phyloP scores from a whole-genome alignment of 1,140 invertebrate genomes.

The Leptinotarsa texana region DNA sequence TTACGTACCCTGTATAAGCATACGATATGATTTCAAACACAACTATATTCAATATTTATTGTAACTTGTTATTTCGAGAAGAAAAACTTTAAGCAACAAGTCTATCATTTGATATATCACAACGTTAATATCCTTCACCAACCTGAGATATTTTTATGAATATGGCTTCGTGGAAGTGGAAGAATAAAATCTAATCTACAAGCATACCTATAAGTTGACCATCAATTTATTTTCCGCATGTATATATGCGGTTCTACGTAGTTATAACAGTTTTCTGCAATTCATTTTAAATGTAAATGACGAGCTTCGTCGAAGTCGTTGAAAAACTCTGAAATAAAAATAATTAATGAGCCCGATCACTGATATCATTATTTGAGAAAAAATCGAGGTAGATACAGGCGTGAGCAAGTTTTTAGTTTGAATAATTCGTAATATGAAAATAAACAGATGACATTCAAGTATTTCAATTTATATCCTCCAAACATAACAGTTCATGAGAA shows the following conservation, averaged over 20 bases:
- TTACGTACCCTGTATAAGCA: too few species aligned
- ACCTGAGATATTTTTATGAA: constrained; percentile 32
- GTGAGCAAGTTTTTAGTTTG: neutral
- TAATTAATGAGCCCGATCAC: constrained; percentile 34
- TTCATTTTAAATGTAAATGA: constrained; percentile 34
- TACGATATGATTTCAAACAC: too few species aligned
- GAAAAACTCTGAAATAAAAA: constrained; percentile 29
- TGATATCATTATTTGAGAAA: constrained; percentile 15
- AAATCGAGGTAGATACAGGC: neutral
- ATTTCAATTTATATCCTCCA: constrained; percentile 32
- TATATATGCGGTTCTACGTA: constrained; percentile 30
- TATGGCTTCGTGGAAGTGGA: constrained; percentile 33
- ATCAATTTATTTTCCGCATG: constrained; percentile 28
- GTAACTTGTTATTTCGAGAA: neutral
- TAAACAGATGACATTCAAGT: constrained; percentile 35
- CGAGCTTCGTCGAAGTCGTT: constrained; percentile 16
- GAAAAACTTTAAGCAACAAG: neutral
- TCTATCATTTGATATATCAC: constrained; percentile 4
- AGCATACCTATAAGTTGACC: constrained; percentile 22
- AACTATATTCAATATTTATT: too few species aligned
- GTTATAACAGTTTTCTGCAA: constrained; percentile 16
- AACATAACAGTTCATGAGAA: constrained; percentile 33
- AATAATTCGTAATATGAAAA: constrained; percentile 21
- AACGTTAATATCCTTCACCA: constrained; percentile 20
- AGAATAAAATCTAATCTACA: constrained; percentile 34